These are phyloP conservation scores for Hapalemur alaotrensis DNA, from an alignment of 2,797 vertebrate species.

Conservation along the genomic window DNA sequence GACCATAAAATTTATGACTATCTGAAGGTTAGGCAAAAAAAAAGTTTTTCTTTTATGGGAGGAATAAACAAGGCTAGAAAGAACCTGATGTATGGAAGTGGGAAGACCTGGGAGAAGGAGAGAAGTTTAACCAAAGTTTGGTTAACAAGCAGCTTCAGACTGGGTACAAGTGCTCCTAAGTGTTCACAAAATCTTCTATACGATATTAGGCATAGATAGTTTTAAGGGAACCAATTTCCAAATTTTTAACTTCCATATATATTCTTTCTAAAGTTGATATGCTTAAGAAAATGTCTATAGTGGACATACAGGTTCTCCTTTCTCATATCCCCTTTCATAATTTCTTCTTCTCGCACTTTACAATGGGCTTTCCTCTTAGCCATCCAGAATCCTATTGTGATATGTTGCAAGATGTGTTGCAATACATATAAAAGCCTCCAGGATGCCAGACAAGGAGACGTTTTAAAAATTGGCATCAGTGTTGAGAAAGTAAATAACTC, in stretches of 20 bases:
- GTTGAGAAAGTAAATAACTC: neutral
- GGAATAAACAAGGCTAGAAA: constrained; percentile 16
- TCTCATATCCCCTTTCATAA: neutral
- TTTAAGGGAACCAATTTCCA: neutral
- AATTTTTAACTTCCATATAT: neutral
- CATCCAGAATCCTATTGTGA: neutral
- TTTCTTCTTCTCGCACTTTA: neutral
- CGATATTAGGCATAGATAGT: neutral
- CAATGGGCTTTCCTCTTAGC: neutral
- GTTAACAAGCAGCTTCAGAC: neutral
- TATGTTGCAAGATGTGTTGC: neutral
- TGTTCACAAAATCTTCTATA: neutral
- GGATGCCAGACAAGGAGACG: neutral
- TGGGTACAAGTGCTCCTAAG: neutral
- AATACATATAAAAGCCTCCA: neutral
- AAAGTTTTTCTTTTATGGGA: neutral
- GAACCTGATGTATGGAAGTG: neutral
- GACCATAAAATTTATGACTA: neutral
- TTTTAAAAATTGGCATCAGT: constrained; percentile 4
- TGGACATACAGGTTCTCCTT: neutral
- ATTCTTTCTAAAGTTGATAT: constrained; percentile 25
- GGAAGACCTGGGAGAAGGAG: neutral
- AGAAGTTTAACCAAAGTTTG: constrained; percentile 15
- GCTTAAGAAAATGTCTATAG: neutral
- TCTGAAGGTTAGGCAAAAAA: neutral